Evolutionary conservation across 1,140 invertebrate genomes (phyloP), one percentile per base, ranked within the genome.

Genomic region (Diploscapter pachys): DNA sequence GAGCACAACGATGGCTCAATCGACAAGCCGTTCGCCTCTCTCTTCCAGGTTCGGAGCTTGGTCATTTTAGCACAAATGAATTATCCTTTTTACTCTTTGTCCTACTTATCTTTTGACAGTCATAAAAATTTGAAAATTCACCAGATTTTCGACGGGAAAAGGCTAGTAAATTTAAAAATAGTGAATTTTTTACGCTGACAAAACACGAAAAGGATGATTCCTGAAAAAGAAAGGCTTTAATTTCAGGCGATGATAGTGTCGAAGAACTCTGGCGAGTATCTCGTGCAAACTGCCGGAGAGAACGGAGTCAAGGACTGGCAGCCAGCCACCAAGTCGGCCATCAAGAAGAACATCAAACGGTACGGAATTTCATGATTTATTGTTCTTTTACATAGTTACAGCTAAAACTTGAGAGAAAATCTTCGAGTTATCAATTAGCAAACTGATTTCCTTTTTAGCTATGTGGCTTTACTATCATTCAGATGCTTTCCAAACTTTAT

Each of bases 11-110:
- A 95, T 90, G 96, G 96, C 5, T 89, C 91, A 9, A 89, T 92
- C 85, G 86, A 86, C 9, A 93, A 92, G 53, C 96, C 96, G 0
- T 94, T 93, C 79, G 97, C 98, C 88, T 95, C 93, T 5, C 90
- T 98, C 70, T 81, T 96, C 13, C 90, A 68, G 66, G 66, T 68
- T 6, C 13, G 63, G 51, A 9, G 13, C 51, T 8, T 9, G 63
- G 8, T 65, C 13, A 11, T 11, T 59, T 59, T 59, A 11, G 9
- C 57, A 11, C 57, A 11, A 59, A 31, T 59, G 31, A 31, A 31
- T 31, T 31, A 31, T 1, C 31, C 31, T 31, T 31, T 31, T 31
- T 31, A 31, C 31, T 31, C 31, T 31, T 31, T 31, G 31, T 31
- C 31, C 31, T 31, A 31, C 1, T 31, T 31, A 1, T 31, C 31